Conservation (phyloP, 2,113 vertebrate genomes). For the Odobenus rosmarus region DNA sequence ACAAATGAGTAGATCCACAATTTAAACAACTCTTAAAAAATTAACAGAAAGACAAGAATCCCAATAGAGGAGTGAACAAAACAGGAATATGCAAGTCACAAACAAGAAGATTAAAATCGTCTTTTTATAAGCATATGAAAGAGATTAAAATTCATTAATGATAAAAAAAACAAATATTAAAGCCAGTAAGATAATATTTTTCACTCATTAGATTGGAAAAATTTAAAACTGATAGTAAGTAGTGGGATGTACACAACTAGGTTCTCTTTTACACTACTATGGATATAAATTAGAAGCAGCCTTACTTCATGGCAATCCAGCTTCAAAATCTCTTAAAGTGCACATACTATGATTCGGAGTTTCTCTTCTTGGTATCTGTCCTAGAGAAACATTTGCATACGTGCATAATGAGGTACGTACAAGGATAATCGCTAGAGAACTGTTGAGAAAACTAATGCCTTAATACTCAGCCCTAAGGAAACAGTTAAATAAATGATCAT, state of each 20-base stretch:
- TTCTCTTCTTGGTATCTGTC: not conserved
- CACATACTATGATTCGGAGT: not conserved
- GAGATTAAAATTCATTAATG: not conserved
- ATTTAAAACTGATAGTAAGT: not conserved
- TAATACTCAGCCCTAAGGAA: not conserved
- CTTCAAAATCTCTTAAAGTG: not conserved
- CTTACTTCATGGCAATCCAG: not conserved
- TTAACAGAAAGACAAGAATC: not conserved
- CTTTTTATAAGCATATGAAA: not conserved
- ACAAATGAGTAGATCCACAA: not conserved
- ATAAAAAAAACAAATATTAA: not conserved
- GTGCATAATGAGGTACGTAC: not conserved
- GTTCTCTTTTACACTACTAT: not conserved
- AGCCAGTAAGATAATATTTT: not conserved
- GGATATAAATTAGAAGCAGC: not conserved
- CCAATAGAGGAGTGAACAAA: not conserved
- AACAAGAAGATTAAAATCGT: not conserved
- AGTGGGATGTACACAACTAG: not conserved
- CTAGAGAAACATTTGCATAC: not conserved
- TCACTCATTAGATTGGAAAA: not conserved
- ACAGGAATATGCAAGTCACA: not conserved
- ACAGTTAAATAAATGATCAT: not conserved
- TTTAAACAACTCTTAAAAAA: not conserved
- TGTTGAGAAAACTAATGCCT: not conserved
- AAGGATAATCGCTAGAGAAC: not conserved